phyloP scores from a whole-genome alignment of 2,888 invertebrate species.

The Ditula angustiorana region DNA sequence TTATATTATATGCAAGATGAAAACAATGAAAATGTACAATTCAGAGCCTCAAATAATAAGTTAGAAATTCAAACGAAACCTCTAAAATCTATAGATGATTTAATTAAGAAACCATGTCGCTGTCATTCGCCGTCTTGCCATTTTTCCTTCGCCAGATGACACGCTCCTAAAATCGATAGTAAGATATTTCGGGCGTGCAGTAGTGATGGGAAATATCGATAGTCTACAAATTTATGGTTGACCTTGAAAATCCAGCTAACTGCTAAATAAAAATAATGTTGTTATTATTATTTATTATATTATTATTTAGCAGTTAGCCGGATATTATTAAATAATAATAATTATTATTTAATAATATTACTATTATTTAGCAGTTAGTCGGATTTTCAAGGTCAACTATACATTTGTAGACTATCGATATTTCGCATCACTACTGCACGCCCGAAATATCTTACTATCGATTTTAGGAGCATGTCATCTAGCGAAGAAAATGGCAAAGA shows the following conservation, averaged over 20 bases:
- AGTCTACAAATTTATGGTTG: too few relatives aligned
- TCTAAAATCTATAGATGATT: slow-evolving; percentile 17
- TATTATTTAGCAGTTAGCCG: too few relatives aligned
- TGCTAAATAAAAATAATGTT: too few relatives aligned
- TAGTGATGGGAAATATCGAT: not conserved
- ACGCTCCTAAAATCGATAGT: slow-evolving; percentile 39
- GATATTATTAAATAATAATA: too few relatives aligned
- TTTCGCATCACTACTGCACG: slow-evolving; percentile 1
- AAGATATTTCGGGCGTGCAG: slow-evolving; percentile 34
- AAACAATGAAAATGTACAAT: too few relatives aligned
- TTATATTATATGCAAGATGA: too few relatives aligned
- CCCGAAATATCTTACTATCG: slow-evolving; percentile 39
- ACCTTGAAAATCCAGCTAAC: too few relatives aligned
- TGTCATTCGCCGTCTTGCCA: slow-evolving; percentile 22
- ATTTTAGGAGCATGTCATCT: slow-evolving; percentile 39
- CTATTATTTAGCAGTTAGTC: too few relatives aligned
- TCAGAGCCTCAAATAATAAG: too few relatives aligned
- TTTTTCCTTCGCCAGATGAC: slow-evolving; percentile 33
- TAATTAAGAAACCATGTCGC: slow-evolving; percentile 33
- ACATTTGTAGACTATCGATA: too few relatives aligned
- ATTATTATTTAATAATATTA: not conserved
- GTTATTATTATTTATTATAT: not conserved
- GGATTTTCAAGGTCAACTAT: too few relatives aligned
- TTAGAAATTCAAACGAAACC: slow-evolving; percentile 1
- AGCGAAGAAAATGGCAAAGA: slow-evolving; percentile 19